Base-by-base conservation (phyloP, 2,888 invertebrate species). In the Watsonalla binaria region DNA sequence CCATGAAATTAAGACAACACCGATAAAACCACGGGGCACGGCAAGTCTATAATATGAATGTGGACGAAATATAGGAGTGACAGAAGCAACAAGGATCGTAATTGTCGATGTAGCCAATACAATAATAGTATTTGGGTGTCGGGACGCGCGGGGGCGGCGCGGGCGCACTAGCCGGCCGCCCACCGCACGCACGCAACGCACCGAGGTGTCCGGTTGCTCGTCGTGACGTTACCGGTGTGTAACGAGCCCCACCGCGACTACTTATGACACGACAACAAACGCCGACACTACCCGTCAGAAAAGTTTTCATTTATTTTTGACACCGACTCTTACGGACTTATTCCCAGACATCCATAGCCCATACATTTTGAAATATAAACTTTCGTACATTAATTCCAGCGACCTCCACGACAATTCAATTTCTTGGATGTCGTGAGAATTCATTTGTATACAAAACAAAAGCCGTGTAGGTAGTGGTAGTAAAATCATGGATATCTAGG, bases 241-340 rank as follows among this genome's bases (percentile, higher is more conserved):
- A 81, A 76, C 80, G 70, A 76, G 76, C 78, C 80, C 73, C 76
- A 74, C 68, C 67, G 64, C 72, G 79, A 82, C 86, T 78, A 82
- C 80, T 86, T 85, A 83, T 85, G 85, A 87, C 88, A 85, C 74
- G 82, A 81, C 79, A 82, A 80, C 83, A 83, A 81, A 82, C 74
- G 80, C 80, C 79, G 77, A 76, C 78, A 78, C 74, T 71, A 66
- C 58, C 66, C 68, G 60, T 69, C 68, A 76, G 76, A 77, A 73
- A 74, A 63, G 57, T 67, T 77, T 74, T 68, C 54, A 69, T 79
- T 81, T 78, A 75, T 74, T 82, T 78, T 76, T 75, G 76, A 75
- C 70, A 77, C 60, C 52, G 66, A 68, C 59, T 49, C 48, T 37
- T 48, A 37, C 14, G 37, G 14, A 14, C 14, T n/a, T n/a, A n/a